Evolutionary conservation across 2,797 vertebrate genomes (phyloP), one percentile per base, ranked within the genome.

Genomic region (Salmo trutta): DNA sequence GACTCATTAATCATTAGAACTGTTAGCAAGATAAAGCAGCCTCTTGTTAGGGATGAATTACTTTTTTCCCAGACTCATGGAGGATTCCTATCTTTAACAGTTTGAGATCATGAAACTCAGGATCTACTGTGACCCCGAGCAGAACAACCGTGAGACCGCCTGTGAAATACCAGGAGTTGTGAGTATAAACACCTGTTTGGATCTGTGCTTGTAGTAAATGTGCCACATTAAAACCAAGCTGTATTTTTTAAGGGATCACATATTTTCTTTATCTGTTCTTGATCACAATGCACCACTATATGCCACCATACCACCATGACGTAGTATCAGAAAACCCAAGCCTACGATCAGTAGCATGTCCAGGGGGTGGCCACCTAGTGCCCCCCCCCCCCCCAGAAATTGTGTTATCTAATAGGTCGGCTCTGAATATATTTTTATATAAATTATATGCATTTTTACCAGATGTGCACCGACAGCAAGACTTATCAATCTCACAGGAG

Each of bases 91-190:
- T 71, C 33, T 41, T 29, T 69, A 84, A 74, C 71, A 99, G 98
- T 99, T 99, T 93, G 97, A 97, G 89, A 88, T 99, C 84, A 98
- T 99, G 91, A 99, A 99, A 86, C 91, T 99, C 75, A 90, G 98
- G 81, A 99, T 99, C 91, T 99, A 99, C 90, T 99, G 98, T 91
- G 96, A 98, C 84, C 98, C 98, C 36, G 97, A 98, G 89, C 97
- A 98, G 92, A 99, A 98, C 75, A 95, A 88, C 76, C 90, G 97
- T 68, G 98, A 99, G 90, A 97, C 96, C 17, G 96, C 97, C 0
- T 99, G 98, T 93, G 98, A 99, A 93, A 96, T 99, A 91, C 96
- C 97, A 2, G 97, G 96, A 94, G 95, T 96, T 91, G 98, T 99
- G 90, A 98, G 97, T 97, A 91, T 47, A 64, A 75, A 14, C 52